These are phyloP conservation scores for Leucophenga montana DNA, from an alignment of 2,888 invertebrate species.

Conservation along the genomic window DNA sequence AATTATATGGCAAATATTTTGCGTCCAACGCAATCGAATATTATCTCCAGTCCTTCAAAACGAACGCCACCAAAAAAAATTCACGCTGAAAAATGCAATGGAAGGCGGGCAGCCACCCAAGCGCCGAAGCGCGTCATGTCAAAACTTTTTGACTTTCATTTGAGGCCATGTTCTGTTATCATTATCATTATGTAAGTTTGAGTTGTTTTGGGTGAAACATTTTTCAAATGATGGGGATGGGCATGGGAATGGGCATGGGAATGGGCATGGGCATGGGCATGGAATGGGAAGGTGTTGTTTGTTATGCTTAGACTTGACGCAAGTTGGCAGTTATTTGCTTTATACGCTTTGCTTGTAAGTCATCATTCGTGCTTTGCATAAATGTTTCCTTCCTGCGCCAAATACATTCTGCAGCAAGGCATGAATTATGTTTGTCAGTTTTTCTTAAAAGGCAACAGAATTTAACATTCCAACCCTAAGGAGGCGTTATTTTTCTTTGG, in stretches of 20 bases:
- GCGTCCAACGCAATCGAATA: constrained; percentile 34
- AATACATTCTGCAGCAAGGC: constrained; percentile 48
- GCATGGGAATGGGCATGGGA: no score
- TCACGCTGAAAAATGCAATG: not conserved
- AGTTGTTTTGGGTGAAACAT: constrained; percentile 27
- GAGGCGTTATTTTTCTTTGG: not conserved
- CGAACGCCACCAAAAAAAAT: not conserved
- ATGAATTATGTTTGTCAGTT: constrained; percentile 70
- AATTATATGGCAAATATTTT: constrained; percentile 58
- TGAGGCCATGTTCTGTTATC: constrained; percentile 65
- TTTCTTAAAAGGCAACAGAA: constrained; percentile 52
- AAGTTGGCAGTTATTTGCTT: not conserved
- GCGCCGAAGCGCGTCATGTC: constrained; percentile 54
- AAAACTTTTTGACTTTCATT: constrained; percentile 66
- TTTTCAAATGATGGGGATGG: constrained; percentile 36
- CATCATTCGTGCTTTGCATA: constrained; percentile 45
- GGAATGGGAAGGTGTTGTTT: constrained; percentile 26
- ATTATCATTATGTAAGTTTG: constrained; percentile 59
- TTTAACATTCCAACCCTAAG: constrained; percentile 23
- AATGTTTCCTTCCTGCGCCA: constrained; percentile 30
- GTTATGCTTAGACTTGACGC: no score
- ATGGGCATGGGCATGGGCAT: no score
- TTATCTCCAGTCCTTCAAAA: constrained; percentile 9
- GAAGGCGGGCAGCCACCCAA: constrained; percentile 5
- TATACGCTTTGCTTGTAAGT: constrained; percentile 2